Evolutionary conservation across 2,113 vertebrate genomes (phyloP).

Genomic region (Galeopterus variegatus): DNA sequence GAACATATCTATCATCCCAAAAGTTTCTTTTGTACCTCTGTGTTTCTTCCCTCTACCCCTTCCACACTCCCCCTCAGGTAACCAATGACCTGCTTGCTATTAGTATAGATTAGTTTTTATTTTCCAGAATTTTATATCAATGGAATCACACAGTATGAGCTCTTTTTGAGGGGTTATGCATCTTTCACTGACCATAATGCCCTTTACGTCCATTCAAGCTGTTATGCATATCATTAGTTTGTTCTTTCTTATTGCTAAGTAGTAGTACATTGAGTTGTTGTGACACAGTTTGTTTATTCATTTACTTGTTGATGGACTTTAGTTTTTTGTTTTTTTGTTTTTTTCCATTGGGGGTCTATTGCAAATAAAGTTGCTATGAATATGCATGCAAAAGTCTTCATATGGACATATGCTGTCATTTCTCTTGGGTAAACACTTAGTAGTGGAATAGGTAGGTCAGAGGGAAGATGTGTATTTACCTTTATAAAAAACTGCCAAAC

Average conservation of each 20-base stretch:
- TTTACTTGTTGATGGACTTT: constrained; percentile 11
- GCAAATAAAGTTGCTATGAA: constrained; percentile 30
- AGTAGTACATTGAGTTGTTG: neutral
- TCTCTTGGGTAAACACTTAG: constrained; percentile 17
- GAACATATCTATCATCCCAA: neutral
- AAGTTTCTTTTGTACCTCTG: constrained; percentile 11
- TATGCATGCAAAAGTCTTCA: neutral
- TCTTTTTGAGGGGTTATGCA: neutral
- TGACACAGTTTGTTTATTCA: neutral
- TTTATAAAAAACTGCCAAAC: neutral
- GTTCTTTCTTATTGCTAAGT: constrained; percentile 28
- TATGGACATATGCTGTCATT: neutral
- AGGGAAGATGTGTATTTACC: neutral
- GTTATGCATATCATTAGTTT: neutral
- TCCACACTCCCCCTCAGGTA: neutral
- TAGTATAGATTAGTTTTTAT: constrained; percentile 21
- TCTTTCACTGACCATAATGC: neutral
- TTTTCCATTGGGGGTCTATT: neutral
- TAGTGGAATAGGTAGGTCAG: neutral
- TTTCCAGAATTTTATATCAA: neutral
- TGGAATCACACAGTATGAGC: neutral
- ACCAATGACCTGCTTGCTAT: neutral
- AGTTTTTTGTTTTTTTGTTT: neutral
- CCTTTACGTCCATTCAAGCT: neutral
- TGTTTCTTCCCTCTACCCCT: neutral